phyloP scores from a whole-genome alignment of 2,888 invertebrate species.

The Agonopterix alstromeriana region DNA sequence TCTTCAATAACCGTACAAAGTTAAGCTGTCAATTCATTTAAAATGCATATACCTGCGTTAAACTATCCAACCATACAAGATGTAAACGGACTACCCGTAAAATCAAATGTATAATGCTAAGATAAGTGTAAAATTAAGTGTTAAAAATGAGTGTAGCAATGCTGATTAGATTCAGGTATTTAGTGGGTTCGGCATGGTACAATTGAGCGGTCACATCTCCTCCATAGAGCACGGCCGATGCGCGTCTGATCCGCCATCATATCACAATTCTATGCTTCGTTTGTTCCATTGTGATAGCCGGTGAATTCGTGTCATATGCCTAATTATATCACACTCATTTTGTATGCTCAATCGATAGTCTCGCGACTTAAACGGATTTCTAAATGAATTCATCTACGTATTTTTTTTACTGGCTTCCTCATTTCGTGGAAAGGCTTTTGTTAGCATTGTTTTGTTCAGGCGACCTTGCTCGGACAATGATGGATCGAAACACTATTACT shows the following conservation, averaged over 20 bases:
- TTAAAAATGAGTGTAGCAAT: constrained; percentile 76
- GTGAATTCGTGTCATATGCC: constrained; percentile 71
- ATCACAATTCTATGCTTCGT: constrained; percentile 69
- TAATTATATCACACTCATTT: constrained; percentile 68
- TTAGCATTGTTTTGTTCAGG: constrained; percentile 38
- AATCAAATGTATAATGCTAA: constrained; percentile 64
- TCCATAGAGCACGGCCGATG: constrained; percentile 25
- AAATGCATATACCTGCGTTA: constrained; percentile 1
- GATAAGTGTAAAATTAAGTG: constrained; percentile 76
- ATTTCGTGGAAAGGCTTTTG: constrained; percentile 27
- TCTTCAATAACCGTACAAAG: not conserved
- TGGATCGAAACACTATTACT: constrained; percentile 37
- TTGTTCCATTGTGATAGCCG: constrained; percentile 67
- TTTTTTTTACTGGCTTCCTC: constrained; percentile 13
- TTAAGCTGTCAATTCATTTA: constrained; percentile 2
- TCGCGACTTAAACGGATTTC: constrained; percentile 35
- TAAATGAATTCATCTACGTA: constrained; percentile 10
- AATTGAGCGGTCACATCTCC: constrained; percentile 68
- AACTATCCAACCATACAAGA: constrained; percentile 7
- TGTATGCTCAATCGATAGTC: constrained; percentile 55
- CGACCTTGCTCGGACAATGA: constrained; percentile 57
- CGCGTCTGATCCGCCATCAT: constrained; percentile 63
- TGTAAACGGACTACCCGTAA: constrained; percentile 41
- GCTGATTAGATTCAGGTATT: constrained; percentile 75
- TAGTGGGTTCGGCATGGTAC: constrained; percentile 44